Evolutionary conservation across 2,797 vertebrate species (phyloP).

Genomic region (Antennarius maculatus): DNA sequence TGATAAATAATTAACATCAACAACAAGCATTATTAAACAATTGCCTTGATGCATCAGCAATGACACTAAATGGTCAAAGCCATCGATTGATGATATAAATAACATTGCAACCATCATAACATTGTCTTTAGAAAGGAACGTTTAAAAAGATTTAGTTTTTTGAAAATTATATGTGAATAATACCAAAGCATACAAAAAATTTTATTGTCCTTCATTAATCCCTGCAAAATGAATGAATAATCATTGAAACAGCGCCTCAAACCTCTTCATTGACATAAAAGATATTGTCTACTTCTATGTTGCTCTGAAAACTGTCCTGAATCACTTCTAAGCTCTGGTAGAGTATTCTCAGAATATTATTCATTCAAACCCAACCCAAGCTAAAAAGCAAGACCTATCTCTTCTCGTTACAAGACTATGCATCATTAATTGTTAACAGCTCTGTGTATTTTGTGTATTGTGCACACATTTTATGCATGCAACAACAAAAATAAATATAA

Average conservation of each 20-base stretch:
- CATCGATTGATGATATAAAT: neutral
- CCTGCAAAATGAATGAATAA: conserved; percentile 8
- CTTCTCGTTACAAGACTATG: conserved; percentile 19
- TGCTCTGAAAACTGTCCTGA: conserved; percentile 19
- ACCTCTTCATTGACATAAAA: conserved; percentile 45
- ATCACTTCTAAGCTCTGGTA: conserved; percentile 45
- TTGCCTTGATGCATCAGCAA: neutral
- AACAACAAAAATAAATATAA: neutral
- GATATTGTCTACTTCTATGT: conserved; percentile 16
- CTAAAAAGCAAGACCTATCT: conserved; percentile 15
- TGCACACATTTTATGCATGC: too few species aligned
- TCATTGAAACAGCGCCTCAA: conserved; percentile 4
- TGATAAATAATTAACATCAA: neutral
- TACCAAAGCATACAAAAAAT: neutral
- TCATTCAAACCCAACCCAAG: conserved; percentile 20
- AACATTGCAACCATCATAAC: neutral
- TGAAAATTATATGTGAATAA: neutral
- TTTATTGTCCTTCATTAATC: conserved; percentile 6
- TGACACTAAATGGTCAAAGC: neutral
- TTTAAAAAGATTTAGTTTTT: neutral
- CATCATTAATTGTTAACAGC: conserved; percentile 22
- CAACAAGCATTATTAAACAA: too few species aligned
- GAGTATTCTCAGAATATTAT: conserved; percentile 47
- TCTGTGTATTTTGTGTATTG: conserved; percentile 7
- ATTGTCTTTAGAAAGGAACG: neutral